A percentile compares a stretch with the other conserved stretches of the same genome.
Evolutionary conservation across 2,797 vertebrate species (phyloP).

Genomic region (Pelodytes ibericus): DNA sequence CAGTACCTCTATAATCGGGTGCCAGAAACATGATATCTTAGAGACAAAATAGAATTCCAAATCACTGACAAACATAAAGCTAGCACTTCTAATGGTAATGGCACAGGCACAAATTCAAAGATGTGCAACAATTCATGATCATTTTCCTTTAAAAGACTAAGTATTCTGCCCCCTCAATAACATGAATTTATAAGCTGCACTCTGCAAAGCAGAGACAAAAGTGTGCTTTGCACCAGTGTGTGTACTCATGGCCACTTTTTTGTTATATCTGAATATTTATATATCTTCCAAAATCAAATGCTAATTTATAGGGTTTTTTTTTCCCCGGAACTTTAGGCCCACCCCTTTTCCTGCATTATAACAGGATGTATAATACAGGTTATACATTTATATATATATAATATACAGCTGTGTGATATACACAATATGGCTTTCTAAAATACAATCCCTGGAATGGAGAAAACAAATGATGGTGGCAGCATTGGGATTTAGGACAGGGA

Average conservation of each 20-base stretch:
- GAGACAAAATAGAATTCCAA: no score
- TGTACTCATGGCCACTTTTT: neutral
- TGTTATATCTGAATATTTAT: neutral
- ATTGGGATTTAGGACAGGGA: neutral
- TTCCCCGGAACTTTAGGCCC: no score
- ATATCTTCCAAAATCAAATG: neutral
- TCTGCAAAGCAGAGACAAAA: conserved; percentile 5
- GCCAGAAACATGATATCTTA: no score
- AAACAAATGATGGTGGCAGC: conserved; percentile 12
- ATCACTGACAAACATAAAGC: no score
- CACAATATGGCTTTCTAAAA: conserved; percentile 57
- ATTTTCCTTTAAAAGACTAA: conserved; percentile 14
- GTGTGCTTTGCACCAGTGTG: conserved; percentile 30
- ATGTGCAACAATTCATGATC: no score
- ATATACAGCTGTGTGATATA: conserved; percentile 55
- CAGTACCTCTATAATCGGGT: no score
- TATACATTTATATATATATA: conserved; percentile 52
- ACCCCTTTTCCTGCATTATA: conserved; percentile 40
- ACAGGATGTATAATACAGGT: conserved; percentile 47
- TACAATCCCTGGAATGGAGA: conserved; percentile 45
- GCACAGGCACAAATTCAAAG: no score
- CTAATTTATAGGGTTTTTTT: neutral
- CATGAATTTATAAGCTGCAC: conserved; percentile 14
- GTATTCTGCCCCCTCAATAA: conserved; percentile 22
- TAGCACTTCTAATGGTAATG: no score